Evolutionary conservation across 1,140 invertebrate genomes (phyloP).

Genomic region (Drosophila arizonae): DNA sequence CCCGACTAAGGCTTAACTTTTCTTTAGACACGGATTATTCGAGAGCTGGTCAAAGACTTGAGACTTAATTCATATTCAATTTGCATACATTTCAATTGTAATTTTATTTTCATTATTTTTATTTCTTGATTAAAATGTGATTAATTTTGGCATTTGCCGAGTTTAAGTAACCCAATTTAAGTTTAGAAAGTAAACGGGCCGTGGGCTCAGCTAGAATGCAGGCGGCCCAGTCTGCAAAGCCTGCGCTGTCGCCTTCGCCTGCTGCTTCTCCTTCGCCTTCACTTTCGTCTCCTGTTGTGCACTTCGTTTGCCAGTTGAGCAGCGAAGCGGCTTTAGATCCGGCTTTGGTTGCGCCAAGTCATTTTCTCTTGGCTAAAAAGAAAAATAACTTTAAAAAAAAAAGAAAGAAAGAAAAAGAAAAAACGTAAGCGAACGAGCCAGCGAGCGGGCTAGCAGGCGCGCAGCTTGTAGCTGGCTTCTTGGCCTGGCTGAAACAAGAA

Average conservation of each 20-base stretch:
- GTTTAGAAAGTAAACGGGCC: constrained; percentile 61
- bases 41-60: too few species aligned
- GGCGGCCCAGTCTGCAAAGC: constrained; percentile 38
- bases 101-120: too few species aligned
- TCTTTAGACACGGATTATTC: too few species aligned
- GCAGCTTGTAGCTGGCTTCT: constrained; percentile 59
- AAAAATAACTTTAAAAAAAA: constrained; percentile 5
- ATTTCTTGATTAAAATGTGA: neutral
- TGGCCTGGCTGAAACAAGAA: constrained; percentile 49
- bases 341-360: constrained; percentile 52
- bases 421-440: constrained; percentile 6
- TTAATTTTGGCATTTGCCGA: neutral
- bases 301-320: constrained; percentile 1
- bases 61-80: too few species aligned
- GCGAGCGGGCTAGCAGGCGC: constrained; percentile 36
- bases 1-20: too few species aligned
- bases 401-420: constrained; percentile 24
- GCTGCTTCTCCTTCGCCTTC: neutral
- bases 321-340: constrained; percentile 53
- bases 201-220: constrained; percentile 55
- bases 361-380: constrained; percentile 62
- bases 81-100: too few species aligned
- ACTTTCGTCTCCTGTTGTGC: constrained; percentile 1
- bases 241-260: constrained; percentile 4
- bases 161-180: constrained; percentile 40